phyloP scores from a whole-genome alignment of 2,797 vertebrate genomes.

The Champsocephalus esox region DNA sequence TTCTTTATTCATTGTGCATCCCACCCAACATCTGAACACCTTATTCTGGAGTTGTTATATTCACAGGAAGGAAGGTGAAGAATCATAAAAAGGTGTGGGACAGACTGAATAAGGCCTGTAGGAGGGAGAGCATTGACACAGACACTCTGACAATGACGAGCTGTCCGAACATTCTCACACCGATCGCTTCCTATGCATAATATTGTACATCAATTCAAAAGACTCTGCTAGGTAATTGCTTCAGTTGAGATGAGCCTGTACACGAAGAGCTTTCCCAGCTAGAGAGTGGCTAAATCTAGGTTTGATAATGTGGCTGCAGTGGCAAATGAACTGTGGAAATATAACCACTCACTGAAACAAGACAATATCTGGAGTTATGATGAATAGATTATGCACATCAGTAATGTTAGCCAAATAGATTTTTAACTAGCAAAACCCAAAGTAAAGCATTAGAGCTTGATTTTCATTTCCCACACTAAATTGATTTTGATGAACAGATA shows the following conservation, averaged over 20 bases:
- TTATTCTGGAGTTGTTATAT: conserved; percentile 76
- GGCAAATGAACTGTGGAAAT: conserved; percentile 53
- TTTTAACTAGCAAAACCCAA: conserved; percentile 60
- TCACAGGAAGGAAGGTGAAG: conserved; percentile 60
- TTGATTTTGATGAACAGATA: conserved; percentile 56
- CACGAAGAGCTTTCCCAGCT: neutral
- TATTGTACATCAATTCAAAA: conserved; percentile 37
- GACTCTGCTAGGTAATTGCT: conserved; percentile 31
- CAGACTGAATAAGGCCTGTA: conserved; percentile 34
- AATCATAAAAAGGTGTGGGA: conserved; percentile 51
- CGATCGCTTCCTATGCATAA: conserved; percentile 33
- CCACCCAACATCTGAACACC: conserved; percentile 35
- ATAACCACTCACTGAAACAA: conserved; percentile 48
- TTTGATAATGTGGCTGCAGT: conserved; percentile 41
- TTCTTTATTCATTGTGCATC: conserved; percentile 43
- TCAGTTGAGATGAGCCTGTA: conserved; percentile 22
- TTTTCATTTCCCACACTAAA: conserved; percentile 53
- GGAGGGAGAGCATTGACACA: conserved; percentile 24
- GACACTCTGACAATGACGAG: conserved; percentile 34
- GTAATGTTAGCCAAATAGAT: conserved; percentile 56
- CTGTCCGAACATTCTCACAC: conserved; percentile 18
- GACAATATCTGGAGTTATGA: conserved; percentile 58
- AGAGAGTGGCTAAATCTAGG: conserved; percentile 32
- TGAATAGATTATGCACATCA: conserved; percentile 58
- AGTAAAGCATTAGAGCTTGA: conserved; percentile 24